Conservation (phyloP, 2,113 vertebrate genomes). For the Silurus meridionalis region DNA sequence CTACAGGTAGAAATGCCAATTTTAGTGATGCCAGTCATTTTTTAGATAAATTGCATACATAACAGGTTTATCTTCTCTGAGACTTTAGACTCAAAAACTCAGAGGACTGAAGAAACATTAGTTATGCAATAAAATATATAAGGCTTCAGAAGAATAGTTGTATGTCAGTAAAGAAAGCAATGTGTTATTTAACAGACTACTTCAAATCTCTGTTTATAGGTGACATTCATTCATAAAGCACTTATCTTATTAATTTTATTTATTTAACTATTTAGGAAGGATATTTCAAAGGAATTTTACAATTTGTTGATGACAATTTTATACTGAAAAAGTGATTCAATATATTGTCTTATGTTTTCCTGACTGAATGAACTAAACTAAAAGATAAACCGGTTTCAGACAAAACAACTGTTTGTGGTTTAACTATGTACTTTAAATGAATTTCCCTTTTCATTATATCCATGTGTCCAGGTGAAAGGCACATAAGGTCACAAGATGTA, state of each 20-base stretch:
- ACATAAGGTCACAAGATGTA: background rate
- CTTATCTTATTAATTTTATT: background rate
- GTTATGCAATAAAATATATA: background rate
- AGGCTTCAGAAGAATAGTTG: background rate
- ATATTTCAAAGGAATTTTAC: background rate
- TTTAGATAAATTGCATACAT: background rate
- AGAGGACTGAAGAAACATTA: background rate
- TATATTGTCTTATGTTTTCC: background rate
- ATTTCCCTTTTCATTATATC: background rate
- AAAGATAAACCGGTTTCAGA: too few relatives aligned
- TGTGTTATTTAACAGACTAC: background rate
- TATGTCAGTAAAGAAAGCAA: background rate
- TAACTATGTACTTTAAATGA: background rate
- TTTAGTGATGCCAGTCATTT: background rate
- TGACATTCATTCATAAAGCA: background rate
- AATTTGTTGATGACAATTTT: background rate
- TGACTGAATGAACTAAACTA: background rate
- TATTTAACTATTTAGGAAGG: background rate
- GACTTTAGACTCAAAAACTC: background rate
- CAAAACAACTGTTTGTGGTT: background rate
- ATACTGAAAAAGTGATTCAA: background rate
- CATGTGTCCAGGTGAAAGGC: background rate
- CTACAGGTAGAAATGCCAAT: background rate
- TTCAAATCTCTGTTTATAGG: background rate
- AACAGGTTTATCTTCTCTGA: background rate